Percentiles rank a stretch among this genome's conserved stretches.
Conservation (phyloP, 2,797 vertebrate genomes). For the Sparidentex hasta region DNA sequence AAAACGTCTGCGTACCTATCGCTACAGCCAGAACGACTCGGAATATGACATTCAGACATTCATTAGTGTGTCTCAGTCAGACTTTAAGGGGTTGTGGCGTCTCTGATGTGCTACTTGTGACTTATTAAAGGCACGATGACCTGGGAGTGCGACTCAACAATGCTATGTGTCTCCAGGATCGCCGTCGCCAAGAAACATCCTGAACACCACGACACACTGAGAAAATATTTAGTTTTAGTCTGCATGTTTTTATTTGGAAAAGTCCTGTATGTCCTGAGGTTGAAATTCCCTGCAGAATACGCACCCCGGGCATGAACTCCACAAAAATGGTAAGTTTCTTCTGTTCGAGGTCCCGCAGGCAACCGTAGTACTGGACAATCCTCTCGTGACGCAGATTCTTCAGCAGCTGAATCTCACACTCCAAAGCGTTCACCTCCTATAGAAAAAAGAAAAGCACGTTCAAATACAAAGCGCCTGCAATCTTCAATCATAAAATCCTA, state of each 20-base stretch:
- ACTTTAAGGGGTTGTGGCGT: neutral
- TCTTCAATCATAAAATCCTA: neutral
- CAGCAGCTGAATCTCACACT: conserved; percentile 96
- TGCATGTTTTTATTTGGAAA: too few relatives aligned
- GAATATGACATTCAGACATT: neutral
- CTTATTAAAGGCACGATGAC: neutral
- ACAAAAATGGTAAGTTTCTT: conserved; percentile 94
- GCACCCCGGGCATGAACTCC: conserved; percentile 95
- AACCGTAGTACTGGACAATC: conserved; percentile 95
- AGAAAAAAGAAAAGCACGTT: neutral
- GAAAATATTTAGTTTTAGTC: too few relatives aligned
- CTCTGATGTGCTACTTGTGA: neutral
- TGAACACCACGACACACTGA: too few relatives aligned
- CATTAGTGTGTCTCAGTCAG: neutral
- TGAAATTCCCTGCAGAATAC: conserved; percentile 56
- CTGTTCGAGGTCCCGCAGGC: conserved; percentile 90
- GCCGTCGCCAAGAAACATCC: too few relatives aligned
- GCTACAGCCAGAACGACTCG: conserved; percentile 15
- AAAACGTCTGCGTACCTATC: conserved; percentile 14
- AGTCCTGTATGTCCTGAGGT: neutral
- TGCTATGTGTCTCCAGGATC: too few relatives aligned
- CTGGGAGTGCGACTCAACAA: too few relatives aligned
- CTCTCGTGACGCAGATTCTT: conserved; percentile 93
- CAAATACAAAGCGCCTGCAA: neutral
- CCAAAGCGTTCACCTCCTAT: conserved; percentile 94